Base-by-base conservation (phyloP, 2,888 invertebrate species). In the Trachelus iudaicus region DNA sequence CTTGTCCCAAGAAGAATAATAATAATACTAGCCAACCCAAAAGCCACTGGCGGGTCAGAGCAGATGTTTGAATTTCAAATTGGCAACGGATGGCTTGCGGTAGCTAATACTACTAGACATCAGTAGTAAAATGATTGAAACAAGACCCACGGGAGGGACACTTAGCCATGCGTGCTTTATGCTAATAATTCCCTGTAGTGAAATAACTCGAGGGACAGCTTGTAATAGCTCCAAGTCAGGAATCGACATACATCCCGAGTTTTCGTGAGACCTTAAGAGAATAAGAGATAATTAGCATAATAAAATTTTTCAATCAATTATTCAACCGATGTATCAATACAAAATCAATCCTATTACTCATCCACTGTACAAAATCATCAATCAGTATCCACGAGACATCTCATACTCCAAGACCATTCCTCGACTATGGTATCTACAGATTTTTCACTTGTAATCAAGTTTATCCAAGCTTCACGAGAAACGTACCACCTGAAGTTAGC, bases 161-260 rank as follows among this genome's bases (percentile, higher is more conserved):
- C 83, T 83, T 85, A 84, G 79, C 79, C 87, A 84, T 82, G 81
- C 84, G 82, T 79, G 82, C 81, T 84, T 84, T 83, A 83, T 81
- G 79, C 80, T 85, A 86, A 89, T 89, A 56, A 56, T 56, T 56
- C 40, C 40, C 40, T 56, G 40, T 56, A 56, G 23, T 56, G 40
- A 23, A 56, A 56, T 56, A 56, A 23, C 40, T 56, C 40, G 40
- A 56, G 40, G 40, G 40, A 56, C 40, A 56, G 40, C 6, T 56
- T 2, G 23, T 56, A 56, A 56, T 56, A 56, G 40, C 40, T 56
- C 40, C 40, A 23, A 56, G 40, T 56, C 40, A 56, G 40, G 40
- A 56, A 56, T 56, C 40, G 40, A 23, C 40, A 2, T 56, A 23
- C 23, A 56, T 1, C 40, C 40, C 9, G 23, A 56, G 23, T 56